Percentiles rank a stretch among this genome's conserved stretches.
Conservation (phyloP, 2,797 vertebrate species). For the Gobio occitaniae region DNA sequence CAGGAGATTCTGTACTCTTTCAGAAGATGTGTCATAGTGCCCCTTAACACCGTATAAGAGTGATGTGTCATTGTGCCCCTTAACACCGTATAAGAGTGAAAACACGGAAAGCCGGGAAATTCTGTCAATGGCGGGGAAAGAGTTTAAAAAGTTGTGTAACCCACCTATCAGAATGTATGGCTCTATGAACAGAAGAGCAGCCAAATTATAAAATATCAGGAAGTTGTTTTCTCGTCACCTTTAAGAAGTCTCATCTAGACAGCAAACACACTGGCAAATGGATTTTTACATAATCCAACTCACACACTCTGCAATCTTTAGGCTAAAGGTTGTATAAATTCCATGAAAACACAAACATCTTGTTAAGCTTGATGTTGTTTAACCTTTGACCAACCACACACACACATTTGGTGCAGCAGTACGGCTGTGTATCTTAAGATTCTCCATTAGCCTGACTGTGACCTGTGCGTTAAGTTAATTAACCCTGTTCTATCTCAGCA, state of each 20-base stretch:
- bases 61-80: too few relatives aligned
- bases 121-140: background rate
- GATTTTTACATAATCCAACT: slow-evolving; percentile 6
- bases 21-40: too few relatives aligned
- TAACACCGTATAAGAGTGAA: too few relatives aligned
- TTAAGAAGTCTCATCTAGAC: background rate
- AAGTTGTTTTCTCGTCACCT: background rate
- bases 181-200: background rate
- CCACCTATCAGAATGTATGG: background rate
- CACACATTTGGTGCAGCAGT: slow-evolving; percentile 43
- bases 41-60: too few relatives aligned
- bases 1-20: too few relatives aligned
- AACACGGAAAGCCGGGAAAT: too few relatives aligned
- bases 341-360: slow-evolving; percentile 7
- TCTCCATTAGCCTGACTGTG: slow-evolving; percentile 75
- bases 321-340: slow-evolving; percentile 29
- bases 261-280: slow-evolving; percentile 8
- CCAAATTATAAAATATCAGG: background rate
- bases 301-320: background rate
- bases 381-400: slow-evolving; percentile 24
- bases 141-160: background rate
- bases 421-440: slow-evolving; percentile 68
- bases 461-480: slow-evolving; percentile 78
- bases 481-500: slow-evolving; percentile 70
- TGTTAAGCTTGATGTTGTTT: slow-evolving; percentile 31